These are phyloP conservation scores for Semotilus atromaculatus DNA, from an alignment of 2,797 vertebrate genomes.

Conservation along the genomic window DNA sequence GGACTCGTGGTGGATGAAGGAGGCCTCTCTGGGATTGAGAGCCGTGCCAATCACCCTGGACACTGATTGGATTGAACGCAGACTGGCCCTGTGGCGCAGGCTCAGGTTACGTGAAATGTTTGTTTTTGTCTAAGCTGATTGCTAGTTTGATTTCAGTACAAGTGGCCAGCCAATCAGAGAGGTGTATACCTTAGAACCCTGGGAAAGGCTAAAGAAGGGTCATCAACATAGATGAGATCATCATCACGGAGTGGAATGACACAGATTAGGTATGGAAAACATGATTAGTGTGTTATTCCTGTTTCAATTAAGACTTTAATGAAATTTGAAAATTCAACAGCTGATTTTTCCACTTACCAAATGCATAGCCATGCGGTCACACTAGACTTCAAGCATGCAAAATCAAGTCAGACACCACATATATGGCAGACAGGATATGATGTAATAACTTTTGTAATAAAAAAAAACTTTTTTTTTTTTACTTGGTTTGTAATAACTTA, in stretches of 20 bases:
- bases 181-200: not conserved
- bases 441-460: too few species aligned
- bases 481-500: not conserved
- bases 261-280: constrained; percentile 8
- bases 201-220: not conserved
- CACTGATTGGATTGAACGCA: constrained; percentile 51
- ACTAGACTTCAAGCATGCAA: not conserved
- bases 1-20: constrained; percentile 32
- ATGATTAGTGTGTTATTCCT: constrained; percentile 41
- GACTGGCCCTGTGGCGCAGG: constrained; percentile 22
- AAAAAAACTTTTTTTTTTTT: too few species aligned
- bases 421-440: not conserved
- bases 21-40: constrained; percentile 26
- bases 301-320: constrained; percentile 31
- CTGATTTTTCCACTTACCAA: not conserved
- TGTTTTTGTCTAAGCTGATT: constrained; percentile 51
- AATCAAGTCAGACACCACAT: not conserved
- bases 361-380: not conserved
- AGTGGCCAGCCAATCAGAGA: constrained; percentile 44
- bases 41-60: constrained; percentile 43
- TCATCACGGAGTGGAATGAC: not conserved
- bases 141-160: constrained; percentile 42
- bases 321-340: constrained; percentile 16
- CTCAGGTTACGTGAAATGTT: constrained; percentile 19
- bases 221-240: constrained; percentile 29